Base-by-base conservation (phyloP, 2,113 vertebrate genomes). In the Paraplagusia blochii region DNA sequence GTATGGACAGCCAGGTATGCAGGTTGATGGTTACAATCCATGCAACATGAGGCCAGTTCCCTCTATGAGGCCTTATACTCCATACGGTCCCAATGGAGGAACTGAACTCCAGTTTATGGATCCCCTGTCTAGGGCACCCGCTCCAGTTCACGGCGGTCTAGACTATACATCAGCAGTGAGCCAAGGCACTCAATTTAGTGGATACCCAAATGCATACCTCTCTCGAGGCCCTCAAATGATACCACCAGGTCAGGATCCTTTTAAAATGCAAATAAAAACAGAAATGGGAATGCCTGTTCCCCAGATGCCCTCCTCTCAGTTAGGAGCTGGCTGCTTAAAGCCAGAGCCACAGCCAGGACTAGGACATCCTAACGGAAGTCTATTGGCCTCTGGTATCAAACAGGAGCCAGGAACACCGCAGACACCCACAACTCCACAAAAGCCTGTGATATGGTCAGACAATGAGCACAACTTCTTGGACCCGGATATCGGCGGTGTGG, bases 401-500 rank as follows among this genome's bases (percentile, higher is more conserved):
- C 85, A 77, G 74, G 87, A 79, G 57, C 77, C 90, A 40, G 76
- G 64, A n/a, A 44, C 36, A 11, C 75, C 55, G 2, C 75, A 72
- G 17, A 58, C 66, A 14, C 79, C 67, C 10, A 61, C 75, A 10
- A 82, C 76, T 0, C 63, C 85, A 8, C 90, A 92, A 82, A 90
- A 94, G 0, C 93, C 93, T 0, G 95, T 95, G 34, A 90, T 93
- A 67, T 99, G 97, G 97, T 98, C 97, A 51, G 96, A 99, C 89
- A 97, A 94, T 13, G 97, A 99, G 86, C 96, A 96, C 82, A 96
- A 91, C 80, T 99, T 98, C 81, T 92, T 94, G 72, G 96, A 99
- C 72, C 92, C 94, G 44, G 94, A 96, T 18, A 94, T 98, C 1
- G 97, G 97, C 44, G 97, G 97, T 7, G 94, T 99, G 63, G 96